Conservation (phyloP, 2,797 vertebrate genomes). For the Amblyraja radiata region DNA sequence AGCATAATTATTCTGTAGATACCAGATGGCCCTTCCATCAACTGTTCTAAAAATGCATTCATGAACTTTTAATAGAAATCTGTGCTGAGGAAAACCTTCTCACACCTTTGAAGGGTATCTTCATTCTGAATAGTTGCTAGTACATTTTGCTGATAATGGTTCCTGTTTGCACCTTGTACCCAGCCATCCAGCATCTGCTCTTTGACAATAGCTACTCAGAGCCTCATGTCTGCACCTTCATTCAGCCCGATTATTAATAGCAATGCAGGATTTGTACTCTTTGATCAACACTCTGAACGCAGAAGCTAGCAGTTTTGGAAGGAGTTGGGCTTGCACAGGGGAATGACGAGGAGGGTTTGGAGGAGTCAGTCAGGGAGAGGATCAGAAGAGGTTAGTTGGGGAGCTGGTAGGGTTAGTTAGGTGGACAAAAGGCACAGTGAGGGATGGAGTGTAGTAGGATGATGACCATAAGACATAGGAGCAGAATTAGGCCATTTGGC, state of each 20-base stretch:
- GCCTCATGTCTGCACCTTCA: neutral
- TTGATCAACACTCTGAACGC: neutral
- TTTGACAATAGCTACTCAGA: neutral
- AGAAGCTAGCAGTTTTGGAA: neutral
- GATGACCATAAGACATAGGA: too few relatives aligned
- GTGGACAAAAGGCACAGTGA: too few relatives aligned
- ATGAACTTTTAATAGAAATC: slow-evolving; percentile 11
- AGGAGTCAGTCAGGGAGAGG: too few relatives aligned
- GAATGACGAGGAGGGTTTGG: too few relatives aligned
- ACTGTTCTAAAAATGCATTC: neutral
- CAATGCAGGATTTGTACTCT: neutral
- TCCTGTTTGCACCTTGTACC: neutral
- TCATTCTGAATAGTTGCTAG: neutral
- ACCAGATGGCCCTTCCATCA: slow-evolving; percentile 23
- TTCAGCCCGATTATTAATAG: neutral
- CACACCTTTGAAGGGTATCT: neutral
- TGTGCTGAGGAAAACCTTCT: neutral
- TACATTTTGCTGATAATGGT: neutral
- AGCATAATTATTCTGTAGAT: neutral
- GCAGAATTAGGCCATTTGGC: too few relatives aligned
- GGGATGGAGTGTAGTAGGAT: too few relatives aligned
- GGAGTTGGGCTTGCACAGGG: too few relatives aligned
- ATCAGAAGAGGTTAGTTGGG: too few relatives aligned
- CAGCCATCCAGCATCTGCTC: neutral
- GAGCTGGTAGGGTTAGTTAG: too few relatives aligned